Conservation (phyloP, 2,113 vertebrate species). For the Ameiurus melas region DNA sequence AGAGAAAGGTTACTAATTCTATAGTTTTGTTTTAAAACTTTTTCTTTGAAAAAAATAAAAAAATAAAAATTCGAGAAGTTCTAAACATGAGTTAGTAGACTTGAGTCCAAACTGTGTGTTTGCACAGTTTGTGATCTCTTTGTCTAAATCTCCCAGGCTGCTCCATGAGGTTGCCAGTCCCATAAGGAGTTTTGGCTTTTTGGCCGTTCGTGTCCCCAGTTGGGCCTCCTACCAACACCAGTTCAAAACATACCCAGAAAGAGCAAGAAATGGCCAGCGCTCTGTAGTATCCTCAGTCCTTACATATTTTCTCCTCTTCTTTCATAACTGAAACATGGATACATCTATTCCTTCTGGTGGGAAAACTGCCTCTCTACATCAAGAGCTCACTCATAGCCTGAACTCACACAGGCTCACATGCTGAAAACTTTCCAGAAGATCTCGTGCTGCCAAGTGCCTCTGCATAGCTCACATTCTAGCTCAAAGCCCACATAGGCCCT, state of each 20-base stretch:
- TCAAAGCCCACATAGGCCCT: constrained; percentile 11
- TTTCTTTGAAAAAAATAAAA: background rate
- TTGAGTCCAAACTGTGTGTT: background rate
- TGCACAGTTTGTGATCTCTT: constrained; percentile 21
- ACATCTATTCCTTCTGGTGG: constrained; percentile 37
- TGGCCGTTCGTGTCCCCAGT: constrained; percentile 8
- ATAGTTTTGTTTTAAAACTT: constrained; percentile 7
- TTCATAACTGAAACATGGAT: constrained; percentile 5
- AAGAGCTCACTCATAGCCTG: constrained; percentile 52
- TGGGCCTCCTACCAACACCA: constrained; percentile 12
- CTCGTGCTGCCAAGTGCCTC: background rate
- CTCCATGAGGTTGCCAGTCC: constrained; percentile 39
- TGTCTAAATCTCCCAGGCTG: constrained; percentile 23
- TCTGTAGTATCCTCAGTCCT: constrained; percentile 25
- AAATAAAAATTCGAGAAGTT: background rate
- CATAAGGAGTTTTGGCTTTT: constrained; percentile 13
- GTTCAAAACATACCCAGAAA: constrained; percentile 36
- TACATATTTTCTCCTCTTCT: background rate
- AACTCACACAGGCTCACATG: constrained; percentile 54
- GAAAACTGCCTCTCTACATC: constrained; percentile 28
- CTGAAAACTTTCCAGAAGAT: constrained; percentile 21
- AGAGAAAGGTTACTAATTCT: background rate
- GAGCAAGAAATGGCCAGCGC: constrained; percentile 1
- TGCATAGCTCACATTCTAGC: constrained; percentile 7
- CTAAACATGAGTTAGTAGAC: background rate